Evolutionary conservation across 2,888 invertebrate genomes (phyloP), one percentile per base, ranked within the genome.

Genomic region (Ophioninae sp.): DNA sequence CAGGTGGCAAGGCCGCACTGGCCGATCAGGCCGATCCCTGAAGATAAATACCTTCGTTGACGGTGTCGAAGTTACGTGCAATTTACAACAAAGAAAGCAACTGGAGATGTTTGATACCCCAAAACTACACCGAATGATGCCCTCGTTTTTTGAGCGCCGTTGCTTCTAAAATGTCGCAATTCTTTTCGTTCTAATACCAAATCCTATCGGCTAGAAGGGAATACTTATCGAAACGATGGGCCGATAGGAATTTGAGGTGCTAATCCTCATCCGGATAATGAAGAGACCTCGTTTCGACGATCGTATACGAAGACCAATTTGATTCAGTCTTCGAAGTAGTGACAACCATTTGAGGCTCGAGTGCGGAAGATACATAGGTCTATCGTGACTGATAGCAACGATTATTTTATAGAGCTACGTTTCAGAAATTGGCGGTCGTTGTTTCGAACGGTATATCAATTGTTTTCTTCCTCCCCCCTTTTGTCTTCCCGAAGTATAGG

Each of bases 301-400:
- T 59, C 20, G 7, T 20, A 7, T 6, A 20, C 21, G 59, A 59
- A 59, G 21, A 59, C 59, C 59, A 65, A 72, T 37, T 76, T 67
- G 39, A 44, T 75, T 75, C 69, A 41, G 59, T 75, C 50, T 70
- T 82, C 65, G 79, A 82, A 79, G 70, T 75, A 75, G 70, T 20
- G 79, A 82, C 20, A 21, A 13, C 72, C 79, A 50, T 50, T 17
- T 17, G 39, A 70, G 56, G 65, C 61, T 70, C 23, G 21, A 69
- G 10, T 57, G 70, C 50, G 79, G 20, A 72, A 41, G 41, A 65
- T 39, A 65, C n/a, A 75, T 37, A 75, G 37, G 44, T 30, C 56
- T 39, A 65, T 72, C 65, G 65, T 72, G n/a, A 23, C 57, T 57
- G 70, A 70, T 41, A 39, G 8, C 41, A 57, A 65, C 57, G 72